Conservation (phyloP, 2,888 invertebrate genomes). For the Xestia sexstrigata region DNA sequence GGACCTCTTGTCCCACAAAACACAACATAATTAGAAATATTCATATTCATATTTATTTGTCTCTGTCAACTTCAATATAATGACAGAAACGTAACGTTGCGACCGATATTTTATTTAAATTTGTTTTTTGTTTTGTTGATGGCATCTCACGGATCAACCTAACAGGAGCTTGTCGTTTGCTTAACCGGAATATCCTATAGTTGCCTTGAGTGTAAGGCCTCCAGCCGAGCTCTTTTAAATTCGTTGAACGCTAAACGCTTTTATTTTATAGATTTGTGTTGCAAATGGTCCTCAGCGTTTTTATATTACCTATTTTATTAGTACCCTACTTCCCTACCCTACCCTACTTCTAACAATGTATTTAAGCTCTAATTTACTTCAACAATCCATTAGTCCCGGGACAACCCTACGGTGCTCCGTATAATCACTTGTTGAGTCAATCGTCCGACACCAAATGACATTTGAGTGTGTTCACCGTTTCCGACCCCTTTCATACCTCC, state of each 20-base stretch:
- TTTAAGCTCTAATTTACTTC: not conserved
- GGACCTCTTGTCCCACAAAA: not conserved
- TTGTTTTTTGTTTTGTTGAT: too few species aligned
- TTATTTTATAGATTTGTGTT: too few species aligned
- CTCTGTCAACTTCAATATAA: not conserved
- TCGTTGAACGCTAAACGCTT: too few species aligned
- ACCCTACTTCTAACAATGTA: not conserved
- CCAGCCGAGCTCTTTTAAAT: too few species aligned
- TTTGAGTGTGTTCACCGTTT: conserved; percentile 36
- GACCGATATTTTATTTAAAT: not conserved
- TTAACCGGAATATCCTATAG: too few species aligned
- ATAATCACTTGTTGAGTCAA: conserved; percentile 65
- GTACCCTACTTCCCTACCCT: too few species aligned
- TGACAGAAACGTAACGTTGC: not conserved
- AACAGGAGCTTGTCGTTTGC: too few species aligned
- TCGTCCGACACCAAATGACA: conserved; percentile 34
- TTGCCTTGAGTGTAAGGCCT: too few species aligned
- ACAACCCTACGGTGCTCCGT: not conserved
- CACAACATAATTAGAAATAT: not conserved
- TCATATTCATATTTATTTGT: too few species aligned
- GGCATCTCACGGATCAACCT: too few species aligned
- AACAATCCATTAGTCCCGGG: not conserved
- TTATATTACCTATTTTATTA: too few species aligned
- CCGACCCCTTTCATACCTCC: conserved; percentile 36
- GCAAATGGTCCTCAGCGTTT: too few species aligned